phyloP scores from a whole-genome alignment of 2,888 invertebrate species.

The Chydorus sphaericus region DNA sequence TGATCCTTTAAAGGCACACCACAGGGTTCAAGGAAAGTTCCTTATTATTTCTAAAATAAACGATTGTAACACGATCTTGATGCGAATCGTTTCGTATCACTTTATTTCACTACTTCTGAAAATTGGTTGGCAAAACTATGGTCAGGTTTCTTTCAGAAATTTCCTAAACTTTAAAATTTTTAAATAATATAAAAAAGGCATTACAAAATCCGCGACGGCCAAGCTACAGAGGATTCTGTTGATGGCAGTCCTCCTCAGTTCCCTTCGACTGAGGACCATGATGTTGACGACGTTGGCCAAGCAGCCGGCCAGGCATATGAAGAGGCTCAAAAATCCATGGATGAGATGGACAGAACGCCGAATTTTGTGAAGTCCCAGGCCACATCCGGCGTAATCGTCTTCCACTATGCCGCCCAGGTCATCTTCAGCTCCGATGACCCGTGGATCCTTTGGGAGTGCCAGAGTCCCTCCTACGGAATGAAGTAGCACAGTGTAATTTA shows the following conservation, averaged over 20 bases:
- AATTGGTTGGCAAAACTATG: too few relatives aligned
- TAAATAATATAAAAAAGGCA: too few relatives aligned
- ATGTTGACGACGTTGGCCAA: conserved; percentile 85
- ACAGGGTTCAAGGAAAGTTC: too few relatives aligned
- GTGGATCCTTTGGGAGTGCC: background rate
- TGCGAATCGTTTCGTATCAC: too few relatives aligned
- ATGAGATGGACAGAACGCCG: conserved; percentile 49
- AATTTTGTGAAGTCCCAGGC: conserved; percentile 43
- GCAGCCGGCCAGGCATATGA: conserved; percentile 79
- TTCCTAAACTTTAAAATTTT: too few relatives aligned
- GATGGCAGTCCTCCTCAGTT: conserved; percentile 76
- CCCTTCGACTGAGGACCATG: conserved; percentile 69
- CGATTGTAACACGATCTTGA: too few relatives aligned
- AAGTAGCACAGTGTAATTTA: background rate
- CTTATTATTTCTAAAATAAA: too few relatives aligned
- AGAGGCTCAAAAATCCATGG: conserved; percentile 71
- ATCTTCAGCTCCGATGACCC: background rate
- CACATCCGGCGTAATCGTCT: conserved; percentile 27
- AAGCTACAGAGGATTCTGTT: conserved; percentile 80
- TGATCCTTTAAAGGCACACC: too few relatives aligned
- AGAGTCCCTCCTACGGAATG: background rate
- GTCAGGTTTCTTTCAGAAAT: too few relatives aligned
- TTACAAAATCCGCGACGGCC: conserved; percentile 73
- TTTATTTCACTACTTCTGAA: too few relatives aligned
- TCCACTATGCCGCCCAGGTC: background rate